Evolutionary conservation across 2,888 invertebrate species (phyloP).

Genomic region (Eupithecia exiguata): DNA sequence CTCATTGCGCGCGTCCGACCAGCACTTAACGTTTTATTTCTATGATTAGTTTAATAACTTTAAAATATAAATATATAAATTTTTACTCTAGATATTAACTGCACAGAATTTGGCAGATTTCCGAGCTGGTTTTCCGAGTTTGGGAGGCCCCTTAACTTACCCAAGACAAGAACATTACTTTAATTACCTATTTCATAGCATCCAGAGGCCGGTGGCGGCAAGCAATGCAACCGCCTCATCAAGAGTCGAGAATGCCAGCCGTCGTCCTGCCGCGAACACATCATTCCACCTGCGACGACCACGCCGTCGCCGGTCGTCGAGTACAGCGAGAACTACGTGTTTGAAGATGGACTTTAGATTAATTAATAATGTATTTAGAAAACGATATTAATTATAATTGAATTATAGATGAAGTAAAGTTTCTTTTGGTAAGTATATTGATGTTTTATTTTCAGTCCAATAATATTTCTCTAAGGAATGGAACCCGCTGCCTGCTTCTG

Average conservation of each 20-base stretch:
- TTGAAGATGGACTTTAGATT: conserved; percentile 20
- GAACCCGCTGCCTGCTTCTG: no score
- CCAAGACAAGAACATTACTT: no score
- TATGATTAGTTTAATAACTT: no score
- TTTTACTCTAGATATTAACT: no score
- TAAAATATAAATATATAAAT: no score
- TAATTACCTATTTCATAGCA: conserved; percentile 11
- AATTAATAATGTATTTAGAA: background rate
- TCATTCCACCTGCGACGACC: conserved; percentile 39
- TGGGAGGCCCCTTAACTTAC: no score
- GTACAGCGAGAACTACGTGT: conserved; percentile 28
- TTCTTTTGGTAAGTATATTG: background rate
- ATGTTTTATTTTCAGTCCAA: conserved; percentile 15
- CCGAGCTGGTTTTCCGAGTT: no score
- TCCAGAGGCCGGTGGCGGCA: conserved; percentile 41
- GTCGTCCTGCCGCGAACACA: conserved; percentile 56
- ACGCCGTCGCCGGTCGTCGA: conserved; percentile 29
- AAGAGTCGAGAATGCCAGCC: conserved; percentile 70
- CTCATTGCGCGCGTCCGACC: no score
- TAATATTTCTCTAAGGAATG: no score
- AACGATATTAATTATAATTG: background rate
- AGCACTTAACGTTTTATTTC: no score
- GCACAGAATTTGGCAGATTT: no score
- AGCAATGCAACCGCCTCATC: conserved; percentile 64
- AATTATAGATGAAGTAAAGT: background rate